Evolutionary conservation across 2,797 vertebrate genomes (phyloP).

Genomic region (Peromyscus melanophrys): DNA sequence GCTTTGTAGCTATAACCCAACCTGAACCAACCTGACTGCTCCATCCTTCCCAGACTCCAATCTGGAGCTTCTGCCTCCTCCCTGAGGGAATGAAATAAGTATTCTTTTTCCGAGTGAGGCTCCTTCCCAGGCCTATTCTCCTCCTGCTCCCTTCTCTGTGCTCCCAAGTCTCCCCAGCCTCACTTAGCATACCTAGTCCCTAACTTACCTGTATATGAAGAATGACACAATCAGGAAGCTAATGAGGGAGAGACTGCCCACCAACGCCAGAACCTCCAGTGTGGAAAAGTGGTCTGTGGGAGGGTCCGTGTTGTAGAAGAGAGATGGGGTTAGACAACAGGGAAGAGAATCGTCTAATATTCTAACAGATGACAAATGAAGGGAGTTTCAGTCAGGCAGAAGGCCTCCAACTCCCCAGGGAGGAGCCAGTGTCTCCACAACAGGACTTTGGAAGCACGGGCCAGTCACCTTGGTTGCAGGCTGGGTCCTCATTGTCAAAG

Average conservation of each 20-base stretch:
- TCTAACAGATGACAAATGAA: background rate
- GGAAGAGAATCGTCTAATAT: background rate
- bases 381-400: background rate
- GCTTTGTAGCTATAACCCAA: background rate
- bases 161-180: background rate
- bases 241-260: slow-evolving; percentile 92
- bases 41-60: background rate
- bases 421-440: background rate
- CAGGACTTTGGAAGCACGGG: background rate
- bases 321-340: slow-evolving; percentile 8
- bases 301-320: background rate
- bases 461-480: slow-evolving; percentile 91
- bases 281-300: slow-evolving; percentile 92
- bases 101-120: background rate
- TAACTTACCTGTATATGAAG: slow-evolving; percentile 95
- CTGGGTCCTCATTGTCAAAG: slow-evolving; percentile 93
- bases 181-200: background rate
- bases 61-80: background rate
- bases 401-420: background rate
- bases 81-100: too few relatives aligned
- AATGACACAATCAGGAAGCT: slow-evolving; percentile 92
- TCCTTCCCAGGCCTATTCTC: background rate
- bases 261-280: slow-evolving; percentile 93
- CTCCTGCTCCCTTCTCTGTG: background rate
- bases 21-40: background rate